A percentile compares a stretch with the other conserved stretches of the same genome.
phyloP scores from a whole-genome alignment of 2,113 vertebrate species.

The Meleagris gallopavo region DNA sequence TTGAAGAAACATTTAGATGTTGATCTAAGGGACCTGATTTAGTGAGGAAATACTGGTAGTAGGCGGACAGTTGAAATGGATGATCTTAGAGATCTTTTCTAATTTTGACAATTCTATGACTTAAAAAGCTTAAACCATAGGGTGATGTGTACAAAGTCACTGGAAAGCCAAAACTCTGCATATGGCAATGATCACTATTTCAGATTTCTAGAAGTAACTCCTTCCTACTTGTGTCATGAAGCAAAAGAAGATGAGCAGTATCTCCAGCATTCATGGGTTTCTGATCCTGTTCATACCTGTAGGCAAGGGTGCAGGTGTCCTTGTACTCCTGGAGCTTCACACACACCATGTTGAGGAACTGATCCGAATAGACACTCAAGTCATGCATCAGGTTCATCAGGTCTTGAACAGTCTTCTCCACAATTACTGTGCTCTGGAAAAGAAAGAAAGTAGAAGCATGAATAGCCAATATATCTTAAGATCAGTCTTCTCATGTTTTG shows the following conservation, averaged over 20 bases:
- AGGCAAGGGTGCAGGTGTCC: conserved; percentile 91
- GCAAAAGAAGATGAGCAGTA: background rate
- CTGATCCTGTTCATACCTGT: conserved; percentile 84
- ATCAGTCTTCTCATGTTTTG: background rate
- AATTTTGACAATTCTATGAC: too few relatives aligned
- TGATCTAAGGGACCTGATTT: too few relatives aligned
- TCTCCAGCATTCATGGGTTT: accelerated
- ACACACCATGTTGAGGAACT: conserved; percentile 98
- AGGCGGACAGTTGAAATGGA: too few relatives aligned
- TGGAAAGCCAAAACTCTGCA: background rate
- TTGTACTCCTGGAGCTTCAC: conserved; percentile 98
- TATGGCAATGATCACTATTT: accelerated
- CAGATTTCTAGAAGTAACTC: background rate
- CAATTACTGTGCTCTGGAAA: conserved; percentile 92
- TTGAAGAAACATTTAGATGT: too few relatives aligned
- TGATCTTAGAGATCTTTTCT: too few relatives aligned
- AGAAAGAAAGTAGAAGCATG: background rate
- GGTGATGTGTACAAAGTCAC: background rate
- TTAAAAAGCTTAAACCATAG: background rate
- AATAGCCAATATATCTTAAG: accelerated
- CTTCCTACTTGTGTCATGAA: accelerated
- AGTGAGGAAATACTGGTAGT: too few relatives aligned
- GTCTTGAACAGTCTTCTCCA: conserved; percentile 98
- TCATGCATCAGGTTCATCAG: conserved; percentile 96
- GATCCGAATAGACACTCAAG: conserved; percentile 95